A percentile compares a stretch with the other conserved stretches of the same genome.
phyloP scores from a whole-genome alignment of 1,140 invertebrate genomes.

The Drosophila ambigua region DNA sequence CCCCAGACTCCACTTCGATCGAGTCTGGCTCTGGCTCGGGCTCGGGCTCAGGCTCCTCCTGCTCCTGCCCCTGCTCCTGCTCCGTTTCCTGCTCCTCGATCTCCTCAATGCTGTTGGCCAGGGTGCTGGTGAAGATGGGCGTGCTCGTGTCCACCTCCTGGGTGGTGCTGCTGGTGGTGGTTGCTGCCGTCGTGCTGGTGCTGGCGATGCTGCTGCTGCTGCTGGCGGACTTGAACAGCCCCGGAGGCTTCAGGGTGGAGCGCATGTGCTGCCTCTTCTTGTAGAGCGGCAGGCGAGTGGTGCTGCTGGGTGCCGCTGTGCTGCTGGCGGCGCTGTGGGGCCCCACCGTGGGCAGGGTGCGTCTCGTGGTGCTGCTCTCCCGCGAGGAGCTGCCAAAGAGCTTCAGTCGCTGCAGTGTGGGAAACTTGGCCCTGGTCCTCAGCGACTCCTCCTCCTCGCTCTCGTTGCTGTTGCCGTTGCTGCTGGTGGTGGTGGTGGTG shows the following conservation, averaged over 20 bases:
- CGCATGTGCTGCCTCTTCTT: slow-evolving; percentile 71
- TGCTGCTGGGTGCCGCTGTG: slow-evolving; percentile 15
- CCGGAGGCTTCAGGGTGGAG: slow-evolving; percentile 67
- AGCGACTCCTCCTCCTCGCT: slow-evolving; percentile 21
- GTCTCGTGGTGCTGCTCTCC: slow-evolving; percentile 46
- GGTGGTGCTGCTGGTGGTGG: slow-evolving; percentile 7
- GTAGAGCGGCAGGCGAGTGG: slow-evolving; percentile 77
- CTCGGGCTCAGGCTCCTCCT: slow-evolving; percentile 10
- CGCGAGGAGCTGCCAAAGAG: slow-evolving; percentile 76
- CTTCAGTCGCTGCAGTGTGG: slow-evolving; percentile 67
- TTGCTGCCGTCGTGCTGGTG: slow-evolving; percentile 10
- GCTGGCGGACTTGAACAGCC: slow-evolving; percentile 44
- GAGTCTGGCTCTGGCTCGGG: slow-evolving; percentile 4
- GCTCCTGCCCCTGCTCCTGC: slow-evolving; percentile 19
- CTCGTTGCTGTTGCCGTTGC: slow-evolving; percentile 10
- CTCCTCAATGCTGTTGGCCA: neutral
- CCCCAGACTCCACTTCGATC: slow-evolving; percentile 18
- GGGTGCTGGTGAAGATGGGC: slow-evolving; percentile 18
- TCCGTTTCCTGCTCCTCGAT: neutral
- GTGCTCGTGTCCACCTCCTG: slow-evolving; percentile 41
- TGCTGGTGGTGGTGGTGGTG: slow-evolving; percentile 6
- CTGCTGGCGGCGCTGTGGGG: slow-evolving; percentile 2
- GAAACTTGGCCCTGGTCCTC: slow-evolving; percentile 55
- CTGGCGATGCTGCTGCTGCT: neutral
- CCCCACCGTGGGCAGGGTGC: slow-evolving; percentile 10